These are phyloP conservation scores for Myotis pilosus DNA, from an alignment of 2,797 vertebrate species.

Conservation along the genomic window DNA sequence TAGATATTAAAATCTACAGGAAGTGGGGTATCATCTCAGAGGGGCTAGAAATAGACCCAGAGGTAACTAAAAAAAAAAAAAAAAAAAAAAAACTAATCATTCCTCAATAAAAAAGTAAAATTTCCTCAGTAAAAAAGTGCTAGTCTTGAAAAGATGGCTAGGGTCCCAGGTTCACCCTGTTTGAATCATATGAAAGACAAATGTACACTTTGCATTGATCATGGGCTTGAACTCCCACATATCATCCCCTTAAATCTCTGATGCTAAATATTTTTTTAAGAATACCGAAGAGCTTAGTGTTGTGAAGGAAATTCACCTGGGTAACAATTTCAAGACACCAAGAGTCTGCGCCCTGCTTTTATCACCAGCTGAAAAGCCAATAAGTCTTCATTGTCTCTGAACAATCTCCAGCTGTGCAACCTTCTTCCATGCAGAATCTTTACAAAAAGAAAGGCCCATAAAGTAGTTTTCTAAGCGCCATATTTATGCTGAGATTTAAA, in stretches of 20 bases:
- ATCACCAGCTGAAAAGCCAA: conserved; percentile 72
- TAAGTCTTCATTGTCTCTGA: conserved; percentile 75
- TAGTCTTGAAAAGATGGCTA: not conserved
- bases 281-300: conserved; percentile 4
- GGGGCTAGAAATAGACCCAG: not conserved
- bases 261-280: conserved; percentile 33
- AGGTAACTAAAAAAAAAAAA: not conserved
- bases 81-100: not conserved
- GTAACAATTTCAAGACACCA: conserved; percentile 27
- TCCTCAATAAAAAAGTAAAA: not conserved
- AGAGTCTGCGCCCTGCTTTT: conserved; percentile 39
- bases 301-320: conserved; percentile 57
- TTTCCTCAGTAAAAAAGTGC: not conserved
- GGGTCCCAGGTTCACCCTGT: not conserved
- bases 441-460: conserved; percentile 61
- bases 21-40: not conserved
- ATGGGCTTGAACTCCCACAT: not conserved
- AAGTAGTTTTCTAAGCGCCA: conserved; percentile 68
- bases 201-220: conserved; percentile 17
- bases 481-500: conserved; percentile 69
- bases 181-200: conserved; percentile 13
- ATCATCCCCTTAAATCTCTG: conserved; percentile 40
- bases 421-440: conserved; percentile 47
- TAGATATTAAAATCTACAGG: not conserved
- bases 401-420: conserved; percentile 61